Conservation (phyloP, 2,888 invertebrate genomes). For the Mayetiola destructor region DNA sequence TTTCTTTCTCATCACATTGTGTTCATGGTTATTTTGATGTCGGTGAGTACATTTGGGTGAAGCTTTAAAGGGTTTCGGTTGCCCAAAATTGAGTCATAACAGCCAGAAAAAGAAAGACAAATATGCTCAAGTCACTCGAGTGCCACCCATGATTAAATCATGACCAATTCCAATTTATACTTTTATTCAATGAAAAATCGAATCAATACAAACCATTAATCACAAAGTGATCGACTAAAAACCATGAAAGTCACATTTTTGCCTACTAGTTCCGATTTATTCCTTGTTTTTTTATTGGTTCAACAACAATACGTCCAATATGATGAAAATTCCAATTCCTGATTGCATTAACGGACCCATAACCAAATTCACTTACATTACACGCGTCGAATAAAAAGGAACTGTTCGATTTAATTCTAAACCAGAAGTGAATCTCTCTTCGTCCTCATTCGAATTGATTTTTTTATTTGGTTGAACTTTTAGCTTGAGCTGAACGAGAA, state of each 20-base stretch:
- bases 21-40: neutral
- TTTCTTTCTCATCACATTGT: neutral
- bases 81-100: constrained; percentile 6
- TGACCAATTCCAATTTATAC: too few species aligned
- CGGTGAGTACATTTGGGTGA: constrained; percentile 1
- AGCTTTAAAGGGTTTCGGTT: neutral
- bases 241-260: too few species aligned
- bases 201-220: too few species aligned
- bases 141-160: too few species aligned
- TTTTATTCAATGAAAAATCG: too few species aligned
- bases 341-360: constrained; percentile 5
- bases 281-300: too few species aligned
- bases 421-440: neutral
- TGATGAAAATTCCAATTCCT: too few species aligned
- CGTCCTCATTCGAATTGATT: neutral
- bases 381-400: constrained; percentile 1
- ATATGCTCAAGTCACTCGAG: too few species aligned
- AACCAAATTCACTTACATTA: constrained; percentile 6
- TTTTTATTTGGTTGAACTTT: neutral
- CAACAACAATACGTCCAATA: too few species aligned
- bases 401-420: neutral
- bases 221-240: too few species aligned
- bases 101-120: too few species aligned
- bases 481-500: neutral
- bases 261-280: too few species aligned